phyloP scores from a whole-genome alignment of 2,797 vertebrate genomes.

The Lacerta agilis region DNA sequence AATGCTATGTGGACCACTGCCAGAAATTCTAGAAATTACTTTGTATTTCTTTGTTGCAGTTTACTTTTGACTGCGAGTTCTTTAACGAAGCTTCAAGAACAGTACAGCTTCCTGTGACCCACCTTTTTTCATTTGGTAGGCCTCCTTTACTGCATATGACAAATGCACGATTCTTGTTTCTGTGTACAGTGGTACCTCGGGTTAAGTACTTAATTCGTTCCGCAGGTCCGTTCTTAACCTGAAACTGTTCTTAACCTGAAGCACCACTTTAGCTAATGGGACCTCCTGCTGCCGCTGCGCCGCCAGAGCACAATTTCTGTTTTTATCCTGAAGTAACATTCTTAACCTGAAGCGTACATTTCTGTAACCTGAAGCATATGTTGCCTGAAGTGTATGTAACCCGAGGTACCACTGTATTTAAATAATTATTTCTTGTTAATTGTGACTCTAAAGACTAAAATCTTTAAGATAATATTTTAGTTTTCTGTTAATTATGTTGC shows the following conservation, averaged over 20 bases:
- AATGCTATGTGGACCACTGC: neutral
- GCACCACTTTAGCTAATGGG: too few relatives aligned
- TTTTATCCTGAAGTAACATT: too few relatives aligned
- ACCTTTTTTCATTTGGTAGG: constrained; percentile 92
- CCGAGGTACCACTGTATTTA: neutral
- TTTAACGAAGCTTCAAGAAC: constrained; percentile 85
- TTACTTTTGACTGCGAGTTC: constrained; percentile 93
- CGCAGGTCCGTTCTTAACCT: too few relatives aligned
- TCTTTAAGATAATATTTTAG: too few relatives aligned
- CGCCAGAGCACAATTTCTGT: too few relatives aligned
- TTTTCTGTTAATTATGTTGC: too few relatives aligned
- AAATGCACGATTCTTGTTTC: neutral
- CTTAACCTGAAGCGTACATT: too few relatives aligned
- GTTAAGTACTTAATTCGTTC: too few relatives aligned
- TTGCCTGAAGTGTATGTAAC: too few relatives aligned
- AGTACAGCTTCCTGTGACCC: constrained; percentile 83
- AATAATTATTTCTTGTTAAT: neutral
- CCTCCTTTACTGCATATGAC: constrained; percentile 49
- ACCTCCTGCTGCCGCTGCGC: too few relatives aligned
- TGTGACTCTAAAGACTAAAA: neutral
- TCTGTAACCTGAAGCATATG: too few relatives aligned
- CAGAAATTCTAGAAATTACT: constrained; percentile 9
- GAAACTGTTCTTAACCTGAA: too few relatives aligned
- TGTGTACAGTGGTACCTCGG: neutral
- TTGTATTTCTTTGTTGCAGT: constrained; percentile 79